Evolutionary conservation across 2,113 vertebrate species (phyloP), one percentile per base, ranked within the genome.

Genomic region (Numida meleagris): DNA sequence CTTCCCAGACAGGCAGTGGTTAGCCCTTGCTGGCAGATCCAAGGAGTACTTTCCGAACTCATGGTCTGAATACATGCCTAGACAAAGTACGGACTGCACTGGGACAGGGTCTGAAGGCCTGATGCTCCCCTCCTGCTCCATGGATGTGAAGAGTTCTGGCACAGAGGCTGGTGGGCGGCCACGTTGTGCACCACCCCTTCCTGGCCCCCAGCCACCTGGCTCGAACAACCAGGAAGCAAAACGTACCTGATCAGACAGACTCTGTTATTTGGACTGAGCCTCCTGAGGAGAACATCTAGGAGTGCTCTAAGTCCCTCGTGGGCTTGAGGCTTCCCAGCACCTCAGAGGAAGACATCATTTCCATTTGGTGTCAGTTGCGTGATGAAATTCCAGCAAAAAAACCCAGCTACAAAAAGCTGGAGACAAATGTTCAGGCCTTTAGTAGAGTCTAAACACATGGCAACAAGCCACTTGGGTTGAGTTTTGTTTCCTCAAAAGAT

Each of bases 1-100:
- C 84, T 92, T 94, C 89, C 58, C 88, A 95, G 50, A 66, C 80
- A 67, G 76, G 57, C 83, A 73, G 84, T 25, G 94, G 90, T 89
- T 91, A 85, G 92, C 78, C 91, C 31, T 61, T 1, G 4, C 55
- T 94, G 95, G 95, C 80, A 96, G 61, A 73, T 27, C 57, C 80
- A 92, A 51, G 0, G 1, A 87, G 57, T 13, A 9, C 33, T 95
- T 88, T 90, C 57, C 82, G 86, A 81, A 86, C 20, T 67, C 46
- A n/a, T 14, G 17, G 43, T 63, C 51, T 83, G 77, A 91, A 77
- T 27, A 38, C 68, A 90, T 25, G 80, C 76, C 94, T 68, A 72
- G 86, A 90, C 23, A 0, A 71, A 40, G 23, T 57, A 51, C 38
- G 31, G 51, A 17, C 76, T 67, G 70, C 4, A n/a, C 0, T 57